phyloP scores from a whole-genome alignment of 1,140 invertebrate genomes.

The Aphis craccivora region DNA sequence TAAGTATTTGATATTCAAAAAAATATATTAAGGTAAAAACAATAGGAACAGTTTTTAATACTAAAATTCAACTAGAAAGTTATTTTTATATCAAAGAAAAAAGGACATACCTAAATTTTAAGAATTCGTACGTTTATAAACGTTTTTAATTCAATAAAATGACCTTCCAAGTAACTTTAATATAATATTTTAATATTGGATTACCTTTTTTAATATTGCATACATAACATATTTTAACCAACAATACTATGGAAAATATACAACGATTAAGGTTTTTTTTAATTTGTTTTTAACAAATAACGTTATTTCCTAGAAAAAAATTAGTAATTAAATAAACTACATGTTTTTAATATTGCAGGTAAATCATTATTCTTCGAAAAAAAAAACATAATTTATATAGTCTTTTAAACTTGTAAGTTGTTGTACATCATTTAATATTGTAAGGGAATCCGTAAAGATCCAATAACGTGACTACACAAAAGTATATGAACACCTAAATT shows the following conservation, averaged over 20 bases:
- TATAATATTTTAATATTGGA: not conserved
- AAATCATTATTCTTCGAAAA: not conserved
- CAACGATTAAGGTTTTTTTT: not conserved
- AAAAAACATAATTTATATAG: not conserved
- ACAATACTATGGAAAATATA: not conserved
- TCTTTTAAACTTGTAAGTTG: too few relatives aligned
- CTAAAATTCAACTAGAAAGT: not conserved
- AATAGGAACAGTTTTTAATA: not conserved
- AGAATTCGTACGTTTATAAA: constrained; percentile 8
- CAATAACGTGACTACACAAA: not conserved
- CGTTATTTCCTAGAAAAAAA: not conserved
- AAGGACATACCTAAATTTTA: not conserved
- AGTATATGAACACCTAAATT: too few relatives aligned
- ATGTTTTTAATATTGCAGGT: not conserved
- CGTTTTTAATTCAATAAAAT: not conserved
- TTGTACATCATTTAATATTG: not conserved
- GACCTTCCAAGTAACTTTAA: not conserved
- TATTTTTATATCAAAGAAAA: constrained; percentile 20
- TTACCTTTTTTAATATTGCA: not conserved
- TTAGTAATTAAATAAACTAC: not conserved
- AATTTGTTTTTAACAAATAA: not conserved
- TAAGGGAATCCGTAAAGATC: not conserved
- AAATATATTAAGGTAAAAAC: not conserved
- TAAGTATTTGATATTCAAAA: not conserved
- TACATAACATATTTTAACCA: not conserved